Evolutionary conservation across 2,797 vertebrate genomes (phyloP), one percentile per base, ranked within the genome.

Genomic region (Gallinago solitaria): DNA sequence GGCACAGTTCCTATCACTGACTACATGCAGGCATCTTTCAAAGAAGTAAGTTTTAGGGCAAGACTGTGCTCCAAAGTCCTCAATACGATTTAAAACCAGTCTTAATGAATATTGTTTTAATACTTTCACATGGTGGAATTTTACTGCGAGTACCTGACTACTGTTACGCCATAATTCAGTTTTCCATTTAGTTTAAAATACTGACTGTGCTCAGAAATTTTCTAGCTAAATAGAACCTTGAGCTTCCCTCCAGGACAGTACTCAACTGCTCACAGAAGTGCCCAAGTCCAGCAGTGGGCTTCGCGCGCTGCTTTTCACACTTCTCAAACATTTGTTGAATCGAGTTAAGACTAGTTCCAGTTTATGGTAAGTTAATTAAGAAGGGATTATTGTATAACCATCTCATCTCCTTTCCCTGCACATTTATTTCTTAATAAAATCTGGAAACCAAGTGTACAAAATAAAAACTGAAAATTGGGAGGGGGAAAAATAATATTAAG

Each of bases 161-260:
- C 20, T 77, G 53, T 53, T 41, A 80, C 25, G 30, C 9, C 0
- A 0, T 12, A 74, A 57, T 51, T 67, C 65, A 73, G 12, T 53
- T 68, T 82, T 83, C 28, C 25, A n/a, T 32, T 68, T 80, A 20
- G 18, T n/a, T 94, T 56, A 70, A 89, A 90, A 61, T 60, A 74
- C 0, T 69, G 69, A 65, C 43, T 39, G 12, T 7, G 9, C 16
- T 90, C 33, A 53, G 75, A 41, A 77, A 48, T 59, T 16, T 73
- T 48, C 35, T 28, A 20, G 8, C 65, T 23, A 47, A 21, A 47
- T 50, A 16, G 23, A 73, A n/a, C 21, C 9, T 35, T 24, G 11
- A 73, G 51, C 32, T 68, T 60, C 59, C 37, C 60, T 53, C 43
- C 57, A 45, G 16, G 21, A 63, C 39, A 70, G 33, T 16, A 63